These are phyloP conservation scores for Cyclargus thomasi DNA, from an alignment of 1,140 invertebrate genomes.

Conservation along the genomic window DNA sequence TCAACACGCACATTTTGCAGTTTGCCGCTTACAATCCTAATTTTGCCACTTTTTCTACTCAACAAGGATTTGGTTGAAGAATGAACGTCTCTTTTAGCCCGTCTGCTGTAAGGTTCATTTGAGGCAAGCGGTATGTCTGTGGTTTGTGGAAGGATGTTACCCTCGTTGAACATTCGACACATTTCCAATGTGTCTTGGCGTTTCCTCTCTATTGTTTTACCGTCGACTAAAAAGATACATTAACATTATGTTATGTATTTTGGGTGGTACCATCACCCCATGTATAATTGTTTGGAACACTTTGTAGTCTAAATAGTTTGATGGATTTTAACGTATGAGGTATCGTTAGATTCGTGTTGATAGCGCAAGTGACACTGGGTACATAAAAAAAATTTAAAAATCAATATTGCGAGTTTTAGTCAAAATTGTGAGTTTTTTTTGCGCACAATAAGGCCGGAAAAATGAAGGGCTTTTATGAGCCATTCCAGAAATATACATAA, in stretches of 20 bases:
- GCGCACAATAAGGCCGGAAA: too few species aligned
- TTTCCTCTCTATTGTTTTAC: constrained; percentile 46
- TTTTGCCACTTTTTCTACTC: not conserved
- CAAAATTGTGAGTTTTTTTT: too few species aligned
- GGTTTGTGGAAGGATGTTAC: constrained; percentile 29
- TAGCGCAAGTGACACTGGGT: too few species aligned
- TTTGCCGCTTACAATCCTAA: not conserved
- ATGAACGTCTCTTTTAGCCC: constrained; percentile 37
- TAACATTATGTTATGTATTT: not conserved
- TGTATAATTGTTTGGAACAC: too few species aligned
- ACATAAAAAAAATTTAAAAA: too few species aligned
- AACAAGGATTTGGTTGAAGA: constrained; percentile 20
- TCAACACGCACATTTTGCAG: not conserved
- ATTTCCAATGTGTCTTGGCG: constrained; percentile 58
- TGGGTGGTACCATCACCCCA: too few species aligned
- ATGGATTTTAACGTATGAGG: too few species aligned
- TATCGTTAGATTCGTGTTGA: too few species aligned
- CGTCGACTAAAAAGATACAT: constrained; percentile 37
- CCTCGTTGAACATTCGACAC: constrained; percentile 52
- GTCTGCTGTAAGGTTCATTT: constrained; percentile 19
- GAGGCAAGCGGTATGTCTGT: not conserved
- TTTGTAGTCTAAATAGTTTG: too few species aligned
- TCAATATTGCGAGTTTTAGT: too few species aligned
- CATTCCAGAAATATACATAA: too few species aligned
- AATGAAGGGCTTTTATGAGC: too few species aligned